A percentile compares a stretch with the other conserved stretches of the same genome.
Evolutionary conservation across 2,888 invertebrate species (phyloP).

Genomic region (Harpagoxenus sublaevis): DNA sequence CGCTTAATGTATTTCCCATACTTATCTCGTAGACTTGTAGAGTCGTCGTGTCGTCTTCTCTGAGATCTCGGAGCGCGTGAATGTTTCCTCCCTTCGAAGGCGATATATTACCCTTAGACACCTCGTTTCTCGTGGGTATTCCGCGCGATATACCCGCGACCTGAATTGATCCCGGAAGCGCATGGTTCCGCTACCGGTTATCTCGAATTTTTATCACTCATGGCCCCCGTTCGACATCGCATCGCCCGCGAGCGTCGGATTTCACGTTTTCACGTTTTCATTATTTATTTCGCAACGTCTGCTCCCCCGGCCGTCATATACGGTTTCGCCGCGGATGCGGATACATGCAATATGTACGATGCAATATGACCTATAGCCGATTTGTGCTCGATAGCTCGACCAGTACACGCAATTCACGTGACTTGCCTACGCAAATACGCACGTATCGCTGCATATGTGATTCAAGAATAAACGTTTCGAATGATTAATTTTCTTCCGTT

Average conservation of each 20-base stretch:
- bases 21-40: slow-evolving; percentile 64
- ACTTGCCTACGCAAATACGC: background rate
- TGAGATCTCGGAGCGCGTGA: background rate
- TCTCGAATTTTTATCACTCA: slow-evolving; percentile 24
- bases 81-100: background rate
- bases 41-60: background rate
- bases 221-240: background rate
- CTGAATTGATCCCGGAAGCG: slow-evolving; percentile 30
- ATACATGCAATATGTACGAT: background rate
- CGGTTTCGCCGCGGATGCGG: background rate
- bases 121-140: background rate
- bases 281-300: slow-evolving; percentile 17
- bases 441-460: background rate
- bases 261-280: background rate
- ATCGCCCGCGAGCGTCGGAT: background rate
- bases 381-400: background rate
- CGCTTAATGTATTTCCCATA: slow-evolving; percentile 81
- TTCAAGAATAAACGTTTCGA: background rate
- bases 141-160: background rate
- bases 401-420: background rate
- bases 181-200: background rate
- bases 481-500: background rate
- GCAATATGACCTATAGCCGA: slow-evolving; percentile 3
- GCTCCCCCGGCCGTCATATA: background rate
- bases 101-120: background rate